Evolutionary conservation across 2,113 vertebrate genomes (phyloP).

Genomic region (Siniperca chuatsi): DNA sequence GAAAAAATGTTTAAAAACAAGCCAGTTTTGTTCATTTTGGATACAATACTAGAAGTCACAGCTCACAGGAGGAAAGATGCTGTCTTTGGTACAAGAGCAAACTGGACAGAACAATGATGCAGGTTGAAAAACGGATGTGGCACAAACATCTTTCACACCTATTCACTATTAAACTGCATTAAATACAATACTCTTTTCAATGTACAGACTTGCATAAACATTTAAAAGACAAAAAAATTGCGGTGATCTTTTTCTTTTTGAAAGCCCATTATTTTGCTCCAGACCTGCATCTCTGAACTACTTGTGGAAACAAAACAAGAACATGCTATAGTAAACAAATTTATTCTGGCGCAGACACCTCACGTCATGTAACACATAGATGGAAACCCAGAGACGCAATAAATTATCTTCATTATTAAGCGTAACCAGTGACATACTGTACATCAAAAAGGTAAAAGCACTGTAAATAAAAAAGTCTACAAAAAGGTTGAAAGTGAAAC

Average conservation of each 20-base stretch:
- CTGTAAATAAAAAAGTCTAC: constrained; percentile 89
- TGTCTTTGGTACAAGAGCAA: constrained; percentile 92
- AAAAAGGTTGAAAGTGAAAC: constrained; percentile 76
- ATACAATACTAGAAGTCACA: constrained; percentile 68
- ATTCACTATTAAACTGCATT: too few relatives aligned
- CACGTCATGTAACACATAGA: constrained; percentile 91
- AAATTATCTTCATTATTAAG: constrained; percentile 98
- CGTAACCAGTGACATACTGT: constrained; percentile 93
- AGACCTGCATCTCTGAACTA: constrained; percentile 85
- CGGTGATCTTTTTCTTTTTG: constrained; percentile 14
- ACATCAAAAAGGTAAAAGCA: constrained; percentile 92
- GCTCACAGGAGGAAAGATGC: constrained; percentile 77
- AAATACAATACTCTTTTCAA: constrained; percentile 85
- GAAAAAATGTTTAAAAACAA: constrained; percentile 25
- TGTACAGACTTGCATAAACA: constrained; percentile 87
- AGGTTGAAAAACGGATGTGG: constrained; percentile 74
- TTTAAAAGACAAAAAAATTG: constrained; percentile 77
- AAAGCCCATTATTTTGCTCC: constrained; percentile 75
- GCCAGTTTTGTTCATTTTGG: constrained; percentile 57
- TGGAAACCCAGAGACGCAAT: constrained; percentile 93
- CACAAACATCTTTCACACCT: constrained; percentile 85
- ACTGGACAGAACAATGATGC: constrained; percentile 74
- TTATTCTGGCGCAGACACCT: constrained; percentile 93
- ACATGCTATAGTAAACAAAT: constrained; percentile 96
- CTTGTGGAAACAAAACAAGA: constrained; percentile 75